phyloP scores from a whole-genome alignment of 2,888 invertebrate species.

The Protophormia terraenovae region DNA sequence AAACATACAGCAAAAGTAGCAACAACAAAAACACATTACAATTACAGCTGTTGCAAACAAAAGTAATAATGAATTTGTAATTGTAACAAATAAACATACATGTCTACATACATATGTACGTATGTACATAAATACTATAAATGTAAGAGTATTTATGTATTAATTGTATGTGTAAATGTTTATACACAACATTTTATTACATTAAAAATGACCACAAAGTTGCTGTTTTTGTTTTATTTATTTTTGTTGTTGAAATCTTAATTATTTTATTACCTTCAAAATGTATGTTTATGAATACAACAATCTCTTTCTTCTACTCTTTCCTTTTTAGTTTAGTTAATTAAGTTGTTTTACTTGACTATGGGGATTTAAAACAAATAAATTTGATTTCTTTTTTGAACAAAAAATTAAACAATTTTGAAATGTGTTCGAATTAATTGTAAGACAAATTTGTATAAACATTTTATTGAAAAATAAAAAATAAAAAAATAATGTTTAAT shows the following conservation, averaged over 20 bases:
- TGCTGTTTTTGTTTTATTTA: background rate
- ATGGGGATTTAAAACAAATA: constrained; percentile 17
- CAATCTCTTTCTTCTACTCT: no score
- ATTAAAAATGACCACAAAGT: constrained; percentile 36
- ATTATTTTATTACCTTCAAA: constrained; percentile 48
- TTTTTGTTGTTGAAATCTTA: background rate
- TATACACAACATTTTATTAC: constrained; percentile 23
- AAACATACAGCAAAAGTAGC: no score
- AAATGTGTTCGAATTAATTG: constrained; percentile 1
- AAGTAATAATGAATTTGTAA: background rate
- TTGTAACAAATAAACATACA: background rate
- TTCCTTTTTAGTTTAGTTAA: no score
- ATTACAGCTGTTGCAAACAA: constrained; percentile 23
- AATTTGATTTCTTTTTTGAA: background rate
- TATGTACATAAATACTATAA: no score
- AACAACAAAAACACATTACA: constrained; percentile 17
- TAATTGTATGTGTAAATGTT: background rate
- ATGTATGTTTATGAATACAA: constrained; percentile 5
- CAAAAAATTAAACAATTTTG: background rate
- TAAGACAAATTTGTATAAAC: background rate
- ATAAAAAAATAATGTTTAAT: no score
- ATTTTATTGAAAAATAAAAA: background rate
- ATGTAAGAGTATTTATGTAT: background rate
- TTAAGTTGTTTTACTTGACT: constrained; percentile 11
- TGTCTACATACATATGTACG: background rate